A percentile compares a stretch with the other conserved stretches of the same genome.
These are phyloP conservation scores for Perodicticus potto DNA, from an alignment of 2,797 vertebrate species.

Conservation along the genomic window DNA sequence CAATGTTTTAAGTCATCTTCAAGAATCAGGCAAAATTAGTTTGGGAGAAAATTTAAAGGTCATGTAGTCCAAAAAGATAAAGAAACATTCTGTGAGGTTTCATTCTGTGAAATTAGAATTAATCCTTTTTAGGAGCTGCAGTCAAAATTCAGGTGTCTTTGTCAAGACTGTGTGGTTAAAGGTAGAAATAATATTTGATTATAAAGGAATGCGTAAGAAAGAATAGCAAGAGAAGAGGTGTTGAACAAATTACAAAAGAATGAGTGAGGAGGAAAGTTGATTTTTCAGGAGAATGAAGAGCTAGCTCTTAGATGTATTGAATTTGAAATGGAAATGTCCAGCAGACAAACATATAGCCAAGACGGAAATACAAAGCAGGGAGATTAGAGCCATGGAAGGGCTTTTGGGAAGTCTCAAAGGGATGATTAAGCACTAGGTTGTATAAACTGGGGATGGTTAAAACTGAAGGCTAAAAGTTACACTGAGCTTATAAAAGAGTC, in stretches of 20 bases:
- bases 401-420: conserved; percentile 9
- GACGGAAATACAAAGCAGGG: conserved; percentile 47
- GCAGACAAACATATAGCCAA: conserved; percentile 3
- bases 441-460: background rate
- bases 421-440: background rate
- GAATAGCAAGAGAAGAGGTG: background rate
- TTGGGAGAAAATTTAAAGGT: conserved; percentile 44
- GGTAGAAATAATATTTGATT: background rate
- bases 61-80: conserved; percentile 42
- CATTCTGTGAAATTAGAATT: no score
- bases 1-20: conserved; percentile 9
- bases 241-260: background rate
- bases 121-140: no score
- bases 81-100: conserved; percentile 12
- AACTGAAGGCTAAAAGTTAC: background rate
- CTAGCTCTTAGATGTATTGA: background rate
- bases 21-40: conserved; percentile 20
- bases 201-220: background rate
- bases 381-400: conserved; percentile 23
- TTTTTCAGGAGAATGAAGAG: conserved; percentile 37
- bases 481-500: background rate
- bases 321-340: conserved; percentile 52
- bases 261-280: background rate
- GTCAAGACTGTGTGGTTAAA: background rate
- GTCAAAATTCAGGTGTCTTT: no score